phyloP scores from a whole-genome alignment of 1,140 invertebrate species.

The Chironomus tepperi region DNA sequence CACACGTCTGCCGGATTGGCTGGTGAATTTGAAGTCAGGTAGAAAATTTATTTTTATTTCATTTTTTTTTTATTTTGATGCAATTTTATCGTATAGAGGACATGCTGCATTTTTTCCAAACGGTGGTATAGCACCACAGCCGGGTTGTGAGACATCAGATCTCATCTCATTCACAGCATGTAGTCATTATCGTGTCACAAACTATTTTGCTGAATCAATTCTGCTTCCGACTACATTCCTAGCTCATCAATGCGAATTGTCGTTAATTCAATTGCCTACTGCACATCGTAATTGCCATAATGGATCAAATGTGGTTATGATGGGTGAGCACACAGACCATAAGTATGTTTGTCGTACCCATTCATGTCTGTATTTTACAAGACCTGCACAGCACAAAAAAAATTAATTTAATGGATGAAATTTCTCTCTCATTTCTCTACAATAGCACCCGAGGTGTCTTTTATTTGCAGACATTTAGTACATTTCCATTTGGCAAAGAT shows the following conservation, averaged over 20 bases:
- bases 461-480: neutral
- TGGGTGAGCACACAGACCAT: neutral
- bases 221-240: neutral
- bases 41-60: neutral
- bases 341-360: slow-evolving; percentile 1
- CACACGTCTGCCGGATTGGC: neutral
- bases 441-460: neutral
- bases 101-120: slow-evolving; percentile 57
- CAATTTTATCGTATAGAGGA: slow-evolving; percentile 45
- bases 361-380: neutral
- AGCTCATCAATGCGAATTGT: slow-evolving; percentile 1
- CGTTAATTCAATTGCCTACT: slow-evolving; percentile 6
- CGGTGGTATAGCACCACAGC: slow-evolving; percentile 49
- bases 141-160: slow-evolving; percentile 46
- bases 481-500: neutral
- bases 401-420: neutral
- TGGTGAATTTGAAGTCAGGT: slow-evolving; percentile 17
- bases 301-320: slow-evolving; percentile 9
- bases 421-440: neutral
- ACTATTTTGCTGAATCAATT: slow-evolving; percentile 19
- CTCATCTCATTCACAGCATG: neutral
- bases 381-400: neutral
- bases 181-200: neutral
- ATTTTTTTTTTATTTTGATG: slow-evolving; percentile 35
- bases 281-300: neutral